Evolutionary conservation across 2,113 vertebrate genomes (phyloP).

Genomic region (Apeltes quadracus): DNA sequence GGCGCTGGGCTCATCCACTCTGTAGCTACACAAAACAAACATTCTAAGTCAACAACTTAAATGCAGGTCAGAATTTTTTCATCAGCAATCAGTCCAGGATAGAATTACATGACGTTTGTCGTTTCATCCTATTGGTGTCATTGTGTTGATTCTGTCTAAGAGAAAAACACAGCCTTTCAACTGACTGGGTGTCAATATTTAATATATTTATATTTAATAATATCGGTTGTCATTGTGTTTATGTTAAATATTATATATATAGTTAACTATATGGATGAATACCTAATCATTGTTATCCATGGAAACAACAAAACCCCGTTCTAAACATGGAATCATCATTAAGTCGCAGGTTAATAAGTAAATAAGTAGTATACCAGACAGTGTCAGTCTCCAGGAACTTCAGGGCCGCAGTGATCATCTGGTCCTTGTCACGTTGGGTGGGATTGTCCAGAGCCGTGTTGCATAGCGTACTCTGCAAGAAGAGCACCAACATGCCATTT

Average conservation of each 20-base stretch:
- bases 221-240: not conserved
- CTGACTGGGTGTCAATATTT: not conserved
- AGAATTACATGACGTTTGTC: no score
- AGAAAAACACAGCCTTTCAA: not conserved
- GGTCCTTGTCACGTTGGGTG: constrained; percentile 84
- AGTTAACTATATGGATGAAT: not conserved
- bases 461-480: constrained; percentile 89
- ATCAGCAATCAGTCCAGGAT: not conserved
- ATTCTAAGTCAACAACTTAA: not conserved
- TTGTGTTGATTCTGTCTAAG: not conserved
- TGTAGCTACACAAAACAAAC: constrained; percentile 83
- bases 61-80: not conserved
- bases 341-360: not conserved
- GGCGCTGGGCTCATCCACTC: constrained; percentile 90
- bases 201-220: no score
- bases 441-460: constrained; percentile 97
- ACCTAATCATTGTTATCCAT: not conserved
- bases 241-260: not conserved
- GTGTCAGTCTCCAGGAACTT: constrained; percentile 98
- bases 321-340: not conserved
- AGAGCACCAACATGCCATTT: not conserved
- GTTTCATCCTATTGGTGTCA: not conserved
- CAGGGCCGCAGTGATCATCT: constrained; percentile 88
- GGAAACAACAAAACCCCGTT: not conserved
- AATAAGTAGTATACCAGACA: constrained; percentile 83